A percentile compares a stretch with the other conserved stretches of the same genome.
Conservation (phyloP, 2,113 vertebrate species). For the Mesitornis unicolor region DNA sequence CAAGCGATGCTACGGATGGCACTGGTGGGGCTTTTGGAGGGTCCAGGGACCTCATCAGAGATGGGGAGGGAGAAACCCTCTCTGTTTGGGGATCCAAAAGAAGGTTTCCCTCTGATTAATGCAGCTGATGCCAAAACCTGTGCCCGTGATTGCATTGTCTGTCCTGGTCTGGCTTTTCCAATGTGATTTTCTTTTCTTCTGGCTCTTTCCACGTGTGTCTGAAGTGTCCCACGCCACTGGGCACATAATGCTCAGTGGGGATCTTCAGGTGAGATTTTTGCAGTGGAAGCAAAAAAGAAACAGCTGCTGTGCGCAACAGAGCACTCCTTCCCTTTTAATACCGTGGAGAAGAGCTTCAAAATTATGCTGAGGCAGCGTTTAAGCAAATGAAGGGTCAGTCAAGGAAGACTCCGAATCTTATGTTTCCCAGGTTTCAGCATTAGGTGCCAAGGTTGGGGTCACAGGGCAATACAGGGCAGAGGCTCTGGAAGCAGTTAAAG, state of each 20-base stretch:
- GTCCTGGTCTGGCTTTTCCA: not conserved
- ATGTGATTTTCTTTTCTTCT: not conserved
- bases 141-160: fast-evolving
- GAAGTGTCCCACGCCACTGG: not conserved
- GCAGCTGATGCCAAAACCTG: no score
- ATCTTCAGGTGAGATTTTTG: not conserved
- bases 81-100: not conserved
- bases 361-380: not conserved
- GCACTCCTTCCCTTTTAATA: fast-evolving
- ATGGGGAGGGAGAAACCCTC: not conserved
- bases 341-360: not conserved
- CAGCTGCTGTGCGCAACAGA: not conserved
- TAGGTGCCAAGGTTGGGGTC: not conserved
- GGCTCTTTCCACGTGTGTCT: not conserved
- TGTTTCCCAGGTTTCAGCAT: not conserved
- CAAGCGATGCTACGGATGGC: not conserved
- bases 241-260: fast-evolving
- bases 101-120: not conserved
- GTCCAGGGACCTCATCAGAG: not conserved
- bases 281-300: not conserved
- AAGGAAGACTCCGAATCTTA: not conserved
- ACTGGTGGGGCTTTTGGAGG: not conserved
- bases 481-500: not conserved
- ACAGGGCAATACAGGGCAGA: not conserved
- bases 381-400: not conserved